Conservation (phyloP, 2,797 vertebrate species). For the Sparus aurata region DNA sequence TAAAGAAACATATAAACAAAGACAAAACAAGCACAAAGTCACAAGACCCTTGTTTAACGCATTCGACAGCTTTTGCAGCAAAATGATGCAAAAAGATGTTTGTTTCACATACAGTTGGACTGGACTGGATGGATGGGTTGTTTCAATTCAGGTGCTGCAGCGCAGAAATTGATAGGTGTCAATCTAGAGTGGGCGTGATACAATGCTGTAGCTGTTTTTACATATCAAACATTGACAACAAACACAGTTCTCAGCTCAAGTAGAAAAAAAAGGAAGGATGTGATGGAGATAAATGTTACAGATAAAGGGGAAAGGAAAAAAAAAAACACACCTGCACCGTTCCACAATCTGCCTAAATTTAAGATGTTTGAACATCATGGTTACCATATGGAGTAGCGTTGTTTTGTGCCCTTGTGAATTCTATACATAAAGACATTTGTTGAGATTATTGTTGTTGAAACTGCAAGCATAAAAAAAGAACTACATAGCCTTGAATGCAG, state of each 20-base stretch:
- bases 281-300: constrained; percentile 7
- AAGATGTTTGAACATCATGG: constrained; percentile 7
- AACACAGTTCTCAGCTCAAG: background rate
- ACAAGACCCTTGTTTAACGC: no score
- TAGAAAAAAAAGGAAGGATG: background rate
- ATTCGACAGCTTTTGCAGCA: no score
- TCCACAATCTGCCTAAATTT: constrained; percentile 16
- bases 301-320: background rate
- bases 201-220: background rate
- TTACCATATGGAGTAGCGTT: constrained; percentile 8
- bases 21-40: no score
- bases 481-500: background rate
- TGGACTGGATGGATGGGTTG: no score
- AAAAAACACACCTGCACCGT: background rate
- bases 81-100: no score
- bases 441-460: constrained; percentile 8
- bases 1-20: no score
- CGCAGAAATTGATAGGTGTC: constrained; percentile 14
- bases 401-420: constrained; percentile 9
- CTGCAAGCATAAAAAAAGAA: background rate
- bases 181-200: background rate
- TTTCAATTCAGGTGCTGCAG: background rate
- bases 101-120: no score
- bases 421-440: constrained; percentile 43
- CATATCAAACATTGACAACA: background rate